phyloP scores from a whole-genome alignment of 92 coral and sea anemone genomes.

The Plumapathes pennacea region DNA sequence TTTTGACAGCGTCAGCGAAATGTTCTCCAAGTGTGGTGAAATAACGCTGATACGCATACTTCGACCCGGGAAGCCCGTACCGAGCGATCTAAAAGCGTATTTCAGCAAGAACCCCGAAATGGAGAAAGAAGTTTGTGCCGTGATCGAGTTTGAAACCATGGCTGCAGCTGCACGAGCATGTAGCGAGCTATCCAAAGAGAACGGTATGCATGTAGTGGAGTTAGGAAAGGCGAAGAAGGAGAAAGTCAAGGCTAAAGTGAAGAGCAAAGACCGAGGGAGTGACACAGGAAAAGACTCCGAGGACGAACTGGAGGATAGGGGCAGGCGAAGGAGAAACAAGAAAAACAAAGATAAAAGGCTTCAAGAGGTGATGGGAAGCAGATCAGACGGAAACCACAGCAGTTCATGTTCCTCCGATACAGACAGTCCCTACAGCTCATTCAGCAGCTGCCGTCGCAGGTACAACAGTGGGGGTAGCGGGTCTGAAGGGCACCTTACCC shows the following conservation, averaged over 20 bases:
- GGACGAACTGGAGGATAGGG: slow-evolving; percentile 78
- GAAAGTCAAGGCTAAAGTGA: slow-evolving; percentile 63
- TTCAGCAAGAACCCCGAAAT: slow-evolving; percentile 77
- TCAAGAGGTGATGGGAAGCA: slow-evolving; percentile 61
- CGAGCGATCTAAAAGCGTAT: slow-evolving; percentile 73
- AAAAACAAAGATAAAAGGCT: slow-evolving; percentile 77
- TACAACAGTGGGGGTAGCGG: slow-evolving; percentile 45
- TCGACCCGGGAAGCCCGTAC: slow-evolving; percentile 89
- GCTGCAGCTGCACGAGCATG: slow-evolving; percentile 99
- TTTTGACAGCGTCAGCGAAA: slow-evolving; percentile 88
- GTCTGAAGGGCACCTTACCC: slow-evolving; percentile 20
- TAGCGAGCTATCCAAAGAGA: slow-evolving; percentile 79
- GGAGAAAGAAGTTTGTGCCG: slow-evolving; percentile 77
- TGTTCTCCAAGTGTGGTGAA: slow-evolving; percentile 94
- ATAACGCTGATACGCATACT: slow-evolving; percentile 90
- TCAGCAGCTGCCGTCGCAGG: slow-evolving; percentile 86
- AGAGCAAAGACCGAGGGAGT: slow-evolving; percentile 66
- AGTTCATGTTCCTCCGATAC: slow-evolving; percentile 97
- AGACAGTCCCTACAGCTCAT: slow-evolving; percentile 82
- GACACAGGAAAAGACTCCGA: slow-evolving; percentile 83
- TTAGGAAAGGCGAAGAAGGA: slow-evolving; percentile 70
- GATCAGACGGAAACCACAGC: slow-evolving; percentile 75
- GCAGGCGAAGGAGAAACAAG: slow-evolving; percentile 74
- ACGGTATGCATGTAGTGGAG: slow-evolving; percentile 90
- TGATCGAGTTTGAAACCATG: slow-evolving; percentile 97